Conservation (phyloP, 2,888 invertebrate species). For the Hypercompe scribonia region DNA sequence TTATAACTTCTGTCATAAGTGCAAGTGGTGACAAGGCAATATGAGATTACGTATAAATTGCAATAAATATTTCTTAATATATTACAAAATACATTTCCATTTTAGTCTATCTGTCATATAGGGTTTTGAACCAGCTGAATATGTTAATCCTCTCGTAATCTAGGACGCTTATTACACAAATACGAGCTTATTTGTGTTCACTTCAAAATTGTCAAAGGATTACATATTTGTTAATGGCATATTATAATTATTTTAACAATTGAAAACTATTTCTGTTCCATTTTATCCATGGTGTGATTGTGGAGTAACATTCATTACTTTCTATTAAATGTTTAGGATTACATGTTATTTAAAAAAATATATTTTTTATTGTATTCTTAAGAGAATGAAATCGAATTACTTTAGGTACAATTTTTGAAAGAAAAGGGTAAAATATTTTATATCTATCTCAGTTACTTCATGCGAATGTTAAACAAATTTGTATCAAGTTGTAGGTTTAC, state of each 20-base stretch:
- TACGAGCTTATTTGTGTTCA: background rate
- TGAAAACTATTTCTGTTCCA: no score
- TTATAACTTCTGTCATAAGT: constrained; percentile 1
- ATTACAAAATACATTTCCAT: background rate
- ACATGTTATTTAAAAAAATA: no score
- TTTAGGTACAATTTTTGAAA: no score
- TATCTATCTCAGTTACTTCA: no score
- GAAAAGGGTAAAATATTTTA: no score
- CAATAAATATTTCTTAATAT: background rate
- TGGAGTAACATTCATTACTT: no score
- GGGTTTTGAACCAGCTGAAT: background rate
- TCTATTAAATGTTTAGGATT: no score
- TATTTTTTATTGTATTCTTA: no score
- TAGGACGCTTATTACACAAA: background rate
- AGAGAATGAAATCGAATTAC: no score
- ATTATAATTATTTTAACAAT: no score
- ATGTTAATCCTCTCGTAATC: background rate
- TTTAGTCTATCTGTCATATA: background rate
- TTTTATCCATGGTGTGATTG: no score
- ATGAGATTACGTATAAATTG: background rate
- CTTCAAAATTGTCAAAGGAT: background rate
- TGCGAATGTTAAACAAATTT: background rate
- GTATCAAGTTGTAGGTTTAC: background rate
- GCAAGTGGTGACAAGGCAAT: background rate
- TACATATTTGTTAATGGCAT: background rate